A percentile compares a stretch with the other conserved stretches of the same genome.
Conservation (phyloP, 2,113 vertebrate species). For the Sturnira hondurensis region DNA sequence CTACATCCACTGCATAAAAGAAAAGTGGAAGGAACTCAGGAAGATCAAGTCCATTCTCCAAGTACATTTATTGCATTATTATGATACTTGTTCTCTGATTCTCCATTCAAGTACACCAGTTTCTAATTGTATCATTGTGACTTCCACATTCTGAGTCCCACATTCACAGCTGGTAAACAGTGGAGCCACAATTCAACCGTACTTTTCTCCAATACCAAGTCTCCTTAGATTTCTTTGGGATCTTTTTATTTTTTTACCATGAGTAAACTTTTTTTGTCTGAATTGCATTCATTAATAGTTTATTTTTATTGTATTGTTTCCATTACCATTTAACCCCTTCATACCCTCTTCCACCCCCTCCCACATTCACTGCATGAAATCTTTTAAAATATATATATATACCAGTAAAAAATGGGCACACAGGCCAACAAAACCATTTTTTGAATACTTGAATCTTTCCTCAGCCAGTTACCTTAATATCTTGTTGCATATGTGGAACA, state of each 20-base stretch:
- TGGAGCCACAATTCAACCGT: not conserved
- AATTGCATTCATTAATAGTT: too few species aligned
- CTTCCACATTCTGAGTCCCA: too few species aligned
- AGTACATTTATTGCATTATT: too few species aligned
- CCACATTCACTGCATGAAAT: not conserved
- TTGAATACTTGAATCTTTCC: not conserved
- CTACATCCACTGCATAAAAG: not conserved
- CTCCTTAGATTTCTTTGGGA: not conserved
- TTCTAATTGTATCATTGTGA: too few species aligned
- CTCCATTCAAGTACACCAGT: too few species aligned
- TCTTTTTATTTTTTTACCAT: not conserved
- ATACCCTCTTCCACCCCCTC: too few species aligned
- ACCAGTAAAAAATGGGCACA: not conserved
- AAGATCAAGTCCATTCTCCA: not conserved
- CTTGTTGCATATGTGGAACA: not conserved
- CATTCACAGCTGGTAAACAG: not conserved
- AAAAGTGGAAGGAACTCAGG: not conserved
- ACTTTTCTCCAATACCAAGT: not conserved
- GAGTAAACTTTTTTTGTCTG: not conserved
- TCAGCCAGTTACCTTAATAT: not conserved
- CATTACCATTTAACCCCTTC: too few species aligned
- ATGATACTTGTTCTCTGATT: too few species aligned
- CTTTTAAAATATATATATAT: not conserved
- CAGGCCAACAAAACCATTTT: not conserved
- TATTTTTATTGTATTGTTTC: too few species aligned